These are phyloP conservation scores for Cryptotermes secundus DNA, from an alignment of 1,140 invertebrate genomes.

Conservation along the genomic window DNA sequence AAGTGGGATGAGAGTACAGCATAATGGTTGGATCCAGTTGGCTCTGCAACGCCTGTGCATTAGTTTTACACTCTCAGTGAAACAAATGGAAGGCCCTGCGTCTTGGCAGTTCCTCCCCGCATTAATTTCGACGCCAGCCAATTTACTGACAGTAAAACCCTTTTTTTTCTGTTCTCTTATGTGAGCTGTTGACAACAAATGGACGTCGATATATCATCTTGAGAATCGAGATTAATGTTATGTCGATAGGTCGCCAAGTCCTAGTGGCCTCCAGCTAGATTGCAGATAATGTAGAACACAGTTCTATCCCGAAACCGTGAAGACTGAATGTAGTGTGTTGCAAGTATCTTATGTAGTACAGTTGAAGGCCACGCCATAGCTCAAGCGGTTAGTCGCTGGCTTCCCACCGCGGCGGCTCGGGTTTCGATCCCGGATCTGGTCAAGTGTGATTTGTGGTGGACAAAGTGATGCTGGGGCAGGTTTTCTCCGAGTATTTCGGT, in stretches of 20 bases:
- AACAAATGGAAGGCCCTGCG: background rate
- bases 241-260: background rate
- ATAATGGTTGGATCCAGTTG: too few species aligned
- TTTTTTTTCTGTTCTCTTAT: background rate
- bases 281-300: background rate
- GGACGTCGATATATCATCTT: background rate
- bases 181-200: background rate
- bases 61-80: background rate
- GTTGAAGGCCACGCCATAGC: too few species aligned
- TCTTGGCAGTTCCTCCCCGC: background rate
- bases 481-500: too few species aligned
- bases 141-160: slow-evolving; percentile 1
- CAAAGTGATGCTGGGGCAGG: too few species aligned
- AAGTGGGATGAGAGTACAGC: too few species aligned
- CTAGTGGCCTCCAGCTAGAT: background rate
- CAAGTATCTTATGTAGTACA: too few species aligned
- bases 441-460: too few species aligned
- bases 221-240: background rate
- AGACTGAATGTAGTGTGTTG: too few species aligned
- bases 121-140: background rate
- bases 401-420: too few species aligned
- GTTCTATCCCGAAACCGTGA: background rate
- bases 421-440: too few species aligned
- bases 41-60: background rate
- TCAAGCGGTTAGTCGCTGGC: too few species aligned